phyloP scores from a whole-genome alignment of 2,113 vertebrate genomes.

The Leptodactylus fuscus region DNA sequence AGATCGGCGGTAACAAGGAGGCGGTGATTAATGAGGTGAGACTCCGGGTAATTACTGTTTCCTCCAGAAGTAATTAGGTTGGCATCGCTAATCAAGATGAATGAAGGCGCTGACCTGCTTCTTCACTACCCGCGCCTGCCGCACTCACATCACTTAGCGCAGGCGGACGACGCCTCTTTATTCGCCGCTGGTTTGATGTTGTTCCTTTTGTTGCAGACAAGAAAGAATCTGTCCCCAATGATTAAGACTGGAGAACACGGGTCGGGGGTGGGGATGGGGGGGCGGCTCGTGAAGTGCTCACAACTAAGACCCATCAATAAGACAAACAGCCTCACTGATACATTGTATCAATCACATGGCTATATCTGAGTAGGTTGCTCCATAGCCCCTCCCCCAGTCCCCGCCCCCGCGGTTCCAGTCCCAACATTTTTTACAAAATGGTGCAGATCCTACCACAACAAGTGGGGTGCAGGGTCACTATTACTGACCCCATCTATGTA shows the following conservation, averaged over 20 bases:
- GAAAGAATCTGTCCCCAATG: background rate
- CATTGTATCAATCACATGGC: background rate
- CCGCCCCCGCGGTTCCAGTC: background rate
- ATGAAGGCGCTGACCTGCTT: slow-evolving; percentile 85
- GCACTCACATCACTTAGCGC: slow-evolving; percentile 82
- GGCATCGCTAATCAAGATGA: slow-evolving; percentile 93
- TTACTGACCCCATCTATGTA: too few relatives aligned
- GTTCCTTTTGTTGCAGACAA: slow-evolving; percentile 81
- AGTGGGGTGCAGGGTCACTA: too few relatives aligned
- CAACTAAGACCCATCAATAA: slow-evolving; percentile 55
- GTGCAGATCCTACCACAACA: background rate
- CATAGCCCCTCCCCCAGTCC: background rate
- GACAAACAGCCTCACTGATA: too few relatives aligned
- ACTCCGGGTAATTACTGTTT: slow-evolving; percentile 98
- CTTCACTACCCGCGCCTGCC: slow-evolving; percentile 83
- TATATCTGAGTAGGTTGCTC: background rate
- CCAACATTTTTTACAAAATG: too few relatives aligned
- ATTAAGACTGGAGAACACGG: background rate
- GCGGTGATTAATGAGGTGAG: slow-evolving; percentile 99
- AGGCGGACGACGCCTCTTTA: slow-evolving; percentile 77
- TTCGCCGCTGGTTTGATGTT: slow-evolving; percentile 83
- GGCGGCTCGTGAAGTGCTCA: slow-evolving; percentile 73
- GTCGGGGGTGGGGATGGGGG: slow-evolving; percentile 63
- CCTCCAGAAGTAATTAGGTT: slow-evolving; percentile 98
- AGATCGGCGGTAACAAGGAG: slow-evolving; percentile 95